These are phyloP conservation scores for Julus scanicus DNA, from an alignment of 2,888 invertebrate species.

Conservation along the genomic window DNA sequence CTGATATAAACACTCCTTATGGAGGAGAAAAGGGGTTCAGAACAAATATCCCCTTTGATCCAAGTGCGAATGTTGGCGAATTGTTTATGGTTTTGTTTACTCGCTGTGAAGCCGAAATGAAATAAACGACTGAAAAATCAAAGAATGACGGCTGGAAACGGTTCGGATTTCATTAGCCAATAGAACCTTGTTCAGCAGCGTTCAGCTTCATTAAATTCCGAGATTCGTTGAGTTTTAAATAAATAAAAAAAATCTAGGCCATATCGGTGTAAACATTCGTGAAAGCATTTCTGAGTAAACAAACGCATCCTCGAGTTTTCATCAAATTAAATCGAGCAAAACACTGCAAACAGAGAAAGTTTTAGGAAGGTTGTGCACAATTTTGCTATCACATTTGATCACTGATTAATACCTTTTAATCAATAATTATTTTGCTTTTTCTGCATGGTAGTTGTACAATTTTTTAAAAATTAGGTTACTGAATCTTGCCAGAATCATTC, in stretches of 20 bases:
- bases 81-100: conserved; percentile 27
- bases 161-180: conserved; percentile 4
- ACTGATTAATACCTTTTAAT: no score
- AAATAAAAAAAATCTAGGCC: neutral
- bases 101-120: conserved; percentile 25
- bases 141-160: neutral
- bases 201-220: neutral
- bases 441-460: no score
- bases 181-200: conserved; percentile 3
- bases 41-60: neutral
- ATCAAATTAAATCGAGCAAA: neutral
- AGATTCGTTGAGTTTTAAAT: conserved; percentile 16
- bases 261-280: neutral
- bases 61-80: conserved; percentile 6
- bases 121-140: conserved; percentile 17
- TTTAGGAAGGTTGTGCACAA: no score
- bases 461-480: no score
- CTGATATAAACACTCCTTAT: neutral
- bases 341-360: no score
- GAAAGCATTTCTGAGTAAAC: neutral
- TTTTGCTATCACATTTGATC: no score
- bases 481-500: no score
- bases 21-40: neutral
- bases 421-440: no score
- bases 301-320: neutral